Percentiles rank a stretch among this genome's conserved stretches.
These are phyloP conservation scores for Pyxicephalus adspersus DNA, from an alignment of 2,113 vertebrate genomes.

Conservation along the genomic window DNA sequence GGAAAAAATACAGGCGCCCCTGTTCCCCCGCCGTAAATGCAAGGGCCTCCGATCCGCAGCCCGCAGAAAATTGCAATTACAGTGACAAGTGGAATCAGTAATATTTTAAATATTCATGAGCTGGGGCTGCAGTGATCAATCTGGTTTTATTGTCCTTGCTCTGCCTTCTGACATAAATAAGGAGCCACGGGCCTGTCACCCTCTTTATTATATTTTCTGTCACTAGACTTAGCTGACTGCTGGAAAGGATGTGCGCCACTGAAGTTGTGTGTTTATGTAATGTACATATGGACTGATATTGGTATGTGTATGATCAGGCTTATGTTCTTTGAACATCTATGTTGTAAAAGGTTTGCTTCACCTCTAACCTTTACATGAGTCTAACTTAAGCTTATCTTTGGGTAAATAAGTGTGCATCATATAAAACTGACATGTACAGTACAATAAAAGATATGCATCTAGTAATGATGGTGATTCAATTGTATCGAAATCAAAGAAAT, in stretches of 20 bases:
- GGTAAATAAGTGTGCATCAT: too few relatives aligned
- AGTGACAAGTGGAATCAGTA: slow-evolving; percentile 86
- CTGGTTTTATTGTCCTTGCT: slow-evolving; percentile 85
- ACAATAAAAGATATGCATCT: too few relatives aligned
- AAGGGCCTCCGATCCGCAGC: slow-evolving; percentile 77
- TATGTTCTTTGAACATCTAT: background rate
- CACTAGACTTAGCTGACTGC: slow-evolving; percentile 45
- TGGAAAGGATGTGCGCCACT: slow-evolving; percentile 44
- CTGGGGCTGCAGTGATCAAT: slow-evolving; percentile 82
- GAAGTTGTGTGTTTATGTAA: slow-evolving; percentile 19
- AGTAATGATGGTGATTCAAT: too few relatives aligned
- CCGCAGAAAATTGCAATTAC: slow-evolving; percentile 84
- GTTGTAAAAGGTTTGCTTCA: too few relatives aligned
- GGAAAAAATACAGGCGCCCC: slow-evolving; percentile 79
- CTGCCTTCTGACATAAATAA: slow-evolving; percentile 80
- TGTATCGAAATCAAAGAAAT: background rate
- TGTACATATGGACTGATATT: background rate
- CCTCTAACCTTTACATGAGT: too few relatives aligned
- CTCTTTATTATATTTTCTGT: slow-evolving; percentile 57
- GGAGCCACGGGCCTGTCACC: slow-evolving; percentile 51
- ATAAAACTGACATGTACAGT: too few relatives aligned
- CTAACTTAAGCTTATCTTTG: too few relatives aligned
- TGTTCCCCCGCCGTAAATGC: slow-evolving; percentile 66
- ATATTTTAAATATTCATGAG: slow-evolving; percentile 88
- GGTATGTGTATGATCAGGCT: background rate